Evolutionary conservation across 2,113 vertebrate genomes (phyloP), one percentile per base, ranked within the genome.

Genomic region (Eretmochelys imbricata): DNA sequence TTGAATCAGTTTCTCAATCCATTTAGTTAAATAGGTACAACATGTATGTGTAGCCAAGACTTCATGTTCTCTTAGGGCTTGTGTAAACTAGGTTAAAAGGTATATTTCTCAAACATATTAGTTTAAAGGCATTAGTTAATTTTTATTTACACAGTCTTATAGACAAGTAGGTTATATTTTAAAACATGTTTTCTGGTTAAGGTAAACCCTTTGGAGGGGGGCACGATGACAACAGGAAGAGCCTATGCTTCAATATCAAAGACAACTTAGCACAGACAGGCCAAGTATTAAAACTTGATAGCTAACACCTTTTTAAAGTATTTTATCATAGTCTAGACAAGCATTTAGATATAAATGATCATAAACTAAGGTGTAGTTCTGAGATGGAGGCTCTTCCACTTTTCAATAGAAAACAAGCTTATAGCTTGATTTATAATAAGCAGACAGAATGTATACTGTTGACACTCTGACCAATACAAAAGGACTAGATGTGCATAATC

Each of bases 51-150:
- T 92, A 84, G 93, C 89, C 57, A 95, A 88, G 92, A 85, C 95
- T 93, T 96, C 90, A 2, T 85, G 91, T 50, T 84, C 72, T 84
- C 93, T 89, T 89, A 88, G 88, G 96, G 75, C 97, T 97, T 97
- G 96, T 97, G 97, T 96, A 95, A 96, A 59, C 95, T 93, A 83
- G 29, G n/a, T 50, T 79, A 91, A 81, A 87, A 0, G 13, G 46
- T 92, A 5, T 88, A 92, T 88, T 96, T 87, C 89, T 91, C 95
- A 95, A 95, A 91, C 94, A 8, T 94, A 94, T 95, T 97, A 24
- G 8, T 76, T 78, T 27, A 48, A 78, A 72, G n/a, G n/a, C 65
- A 72, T 72, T 72, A 22, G n/a, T 72, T 72, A 38, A 78, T 12
- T 13, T 87, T 51, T 54, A 65, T 95, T 82, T 83, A 14, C 1